A percentile compares a stretch with the other conserved stretches of the same genome.
Conservation (phyloP, 2,797 vertebrate genomes). For the Setipinna tenuifilis region DNA sequence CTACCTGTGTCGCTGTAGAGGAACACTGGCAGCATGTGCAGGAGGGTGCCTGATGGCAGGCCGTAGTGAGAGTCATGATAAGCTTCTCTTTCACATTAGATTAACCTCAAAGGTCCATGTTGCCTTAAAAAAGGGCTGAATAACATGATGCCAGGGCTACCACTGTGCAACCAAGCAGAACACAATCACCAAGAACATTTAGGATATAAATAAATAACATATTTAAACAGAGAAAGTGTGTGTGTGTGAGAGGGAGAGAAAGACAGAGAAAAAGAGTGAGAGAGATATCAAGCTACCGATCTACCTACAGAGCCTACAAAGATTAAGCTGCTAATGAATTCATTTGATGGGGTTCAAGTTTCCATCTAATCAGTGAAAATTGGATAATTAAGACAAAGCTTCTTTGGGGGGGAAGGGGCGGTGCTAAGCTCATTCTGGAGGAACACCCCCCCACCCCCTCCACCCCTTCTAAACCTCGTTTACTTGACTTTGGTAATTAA, state of each 20-base stretch:
- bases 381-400: constrained; percentile 75
- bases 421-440: constrained; percentile 53
- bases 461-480: constrained; percentile 49
- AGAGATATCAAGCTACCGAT: constrained; percentile 21
- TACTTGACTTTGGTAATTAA: constrained; percentile 69
- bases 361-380: constrained; percentile 74
- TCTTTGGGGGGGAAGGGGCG: constrained; percentile 53
- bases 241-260: neutral
- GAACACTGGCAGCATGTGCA: neutral
- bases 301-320: constrained; percentile 41
- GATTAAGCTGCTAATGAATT: constrained; percentile 71
- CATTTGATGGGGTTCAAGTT: constrained; percentile 72
- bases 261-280: neutral
- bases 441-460: constrained; percentile 14
- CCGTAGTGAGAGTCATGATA: neutral
- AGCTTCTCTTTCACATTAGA: neutral
- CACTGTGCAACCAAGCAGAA: neutral
- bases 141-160: neutral
- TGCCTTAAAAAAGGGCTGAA: neutral
- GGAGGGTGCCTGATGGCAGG: neutral
- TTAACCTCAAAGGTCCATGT: neutral
- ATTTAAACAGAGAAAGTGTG: neutral
- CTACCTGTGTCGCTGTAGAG: too few species aligned
- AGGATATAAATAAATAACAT: neutral
- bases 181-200: neutral